Evolutionary conservation across 1,140 invertebrate genomes (phyloP), one percentile per base, ranked within the genome.

Genomic region (Maconellicoccus hirsutus): DNA sequence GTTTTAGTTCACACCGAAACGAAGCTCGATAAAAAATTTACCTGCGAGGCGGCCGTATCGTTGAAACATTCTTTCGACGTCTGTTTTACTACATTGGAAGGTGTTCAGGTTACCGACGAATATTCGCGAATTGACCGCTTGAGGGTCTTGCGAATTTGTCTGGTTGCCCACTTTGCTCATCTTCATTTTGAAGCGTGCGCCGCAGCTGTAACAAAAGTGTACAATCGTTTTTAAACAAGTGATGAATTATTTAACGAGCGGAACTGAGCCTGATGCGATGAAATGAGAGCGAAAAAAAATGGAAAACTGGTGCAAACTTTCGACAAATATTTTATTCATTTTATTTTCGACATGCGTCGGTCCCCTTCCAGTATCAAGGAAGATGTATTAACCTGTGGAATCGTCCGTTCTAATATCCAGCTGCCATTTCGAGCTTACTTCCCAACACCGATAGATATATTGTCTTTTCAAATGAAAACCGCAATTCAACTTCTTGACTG

Each of bases 41-140:
- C 89, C 91, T 75, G 88, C 89, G 71, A 94, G 84, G 71, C 88
- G 82, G 52, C 91, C 91, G 79, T 93, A 94, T 76, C 89, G 83
- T 76, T 90, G 87, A 80, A 94, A 94, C 84, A 93, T 91, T 74
- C 86, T 82, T 78, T 93, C 90, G 66, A 94, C 89, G 81, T 93
- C 91, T 74, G 90, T 91, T 82, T 93, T 93, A 76, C 86, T 89
- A 77, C 91, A 89, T 78, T 91, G 89, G 82, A 92, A 91, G 76
- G 91, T 94, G 82, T 94, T 94, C 76, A 94, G 84, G 82, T 93
- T 93, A 74, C 91, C 92, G 70, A 94, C 91, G 81, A 94, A 94
- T 73, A 93, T 87, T 70, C 92, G 84, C 74, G 89, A 93, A 80
- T 92, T 91, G 75, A 92, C 88, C 42, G 90, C 90, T 77, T 90